phyloP scores from a whole-genome alignment of 37 sponge, comb jelly and placozoan species.

The Lycopodina hypogea region DNA sequence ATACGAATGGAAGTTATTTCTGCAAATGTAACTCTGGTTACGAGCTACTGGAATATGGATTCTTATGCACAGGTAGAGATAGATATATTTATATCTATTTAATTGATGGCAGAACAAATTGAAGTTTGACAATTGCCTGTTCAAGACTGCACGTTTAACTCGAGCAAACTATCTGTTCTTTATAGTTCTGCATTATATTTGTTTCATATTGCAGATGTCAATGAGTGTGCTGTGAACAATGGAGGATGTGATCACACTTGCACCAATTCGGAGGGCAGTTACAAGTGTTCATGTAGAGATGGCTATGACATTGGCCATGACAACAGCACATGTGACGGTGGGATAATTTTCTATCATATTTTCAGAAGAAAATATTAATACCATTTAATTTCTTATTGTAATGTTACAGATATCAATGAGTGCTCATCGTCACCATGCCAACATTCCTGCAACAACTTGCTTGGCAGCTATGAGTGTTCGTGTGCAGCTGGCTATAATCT shows the following conservation, averaged over 20 bases:
- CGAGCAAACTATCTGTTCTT: neutral
- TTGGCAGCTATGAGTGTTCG: slow-evolving; percentile 14
- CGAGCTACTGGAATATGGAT: neutral
- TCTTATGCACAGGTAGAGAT: neutral
- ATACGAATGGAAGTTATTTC: slow-evolving; percentile 1
- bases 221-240: slow-evolving; percentile 28
- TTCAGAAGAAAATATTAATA: too few relatives aligned
- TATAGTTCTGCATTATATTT: neutral
- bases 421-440: slow-evolving; percentile 20
- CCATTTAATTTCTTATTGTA: too few relatives aligned
- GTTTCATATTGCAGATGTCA: neutral
- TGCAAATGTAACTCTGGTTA: slow-evolving; percentile 28
- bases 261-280: slow-evolving; percentile 7
- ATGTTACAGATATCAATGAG: slow-evolving; percentile 12
- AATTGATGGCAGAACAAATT: neutral
- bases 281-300: slow-evolving; percentile 8
- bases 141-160: neutral
- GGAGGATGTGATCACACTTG: slow-evolving; percentile 31
- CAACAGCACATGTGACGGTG: too few relatives aligned
- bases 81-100: neutral
- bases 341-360: too few relatives aligned
- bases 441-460: slow-evolving; percentile 27
- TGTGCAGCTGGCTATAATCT: slow-evolving; percentile 6
- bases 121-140: too few relatives aligned
- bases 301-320: neutral